Evolutionary conservation across 2,797 vertebrate genomes (phyloP).

Genomic region (Lepidocolaptes lacrymiger): DNA sequence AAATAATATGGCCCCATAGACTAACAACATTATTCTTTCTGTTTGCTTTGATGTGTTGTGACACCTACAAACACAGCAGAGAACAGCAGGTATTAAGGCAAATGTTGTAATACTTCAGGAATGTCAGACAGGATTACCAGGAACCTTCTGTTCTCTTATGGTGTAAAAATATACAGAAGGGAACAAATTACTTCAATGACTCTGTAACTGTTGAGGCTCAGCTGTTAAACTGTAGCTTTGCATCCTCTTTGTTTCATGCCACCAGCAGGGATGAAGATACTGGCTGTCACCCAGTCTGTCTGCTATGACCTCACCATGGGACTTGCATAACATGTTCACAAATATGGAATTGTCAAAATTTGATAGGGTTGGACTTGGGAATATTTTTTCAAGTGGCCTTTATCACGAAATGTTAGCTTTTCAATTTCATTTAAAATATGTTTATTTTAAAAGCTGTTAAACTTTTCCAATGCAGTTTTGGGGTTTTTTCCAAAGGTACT

Average conservation of each 20-base stretch:
- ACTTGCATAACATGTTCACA: not conserved
- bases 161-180: slow-evolving; percentile 25
- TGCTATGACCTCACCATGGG: not conserved
- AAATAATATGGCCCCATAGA: not conserved
- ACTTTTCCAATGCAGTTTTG: not conserved
- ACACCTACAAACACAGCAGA: not conserved
- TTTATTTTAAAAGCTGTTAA: not conserved
- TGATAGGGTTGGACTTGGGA: not conserved
- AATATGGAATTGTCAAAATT: not conserved
- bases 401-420: not conserved
- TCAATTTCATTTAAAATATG: not conserved
- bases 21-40: not conserved
- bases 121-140: not conserved
- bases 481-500: not conserved
- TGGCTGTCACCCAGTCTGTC: not conserved
- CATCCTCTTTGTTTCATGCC: not conserved
- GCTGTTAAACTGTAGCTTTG: not conserved
- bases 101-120: slow-evolving; percentile 1
- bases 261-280: not conserved
- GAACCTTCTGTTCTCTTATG: slow-evolving; percentile 8
- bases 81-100: not conserved
- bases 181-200: slow-evolving; percentile 10
- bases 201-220: not conserved
- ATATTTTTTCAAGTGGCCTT: not conserved
- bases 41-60: not conserved